phyloP scores from a whole-genome alignment of 2,113 vertebrate species.

The Aleadryas rufinucha region DNA sequence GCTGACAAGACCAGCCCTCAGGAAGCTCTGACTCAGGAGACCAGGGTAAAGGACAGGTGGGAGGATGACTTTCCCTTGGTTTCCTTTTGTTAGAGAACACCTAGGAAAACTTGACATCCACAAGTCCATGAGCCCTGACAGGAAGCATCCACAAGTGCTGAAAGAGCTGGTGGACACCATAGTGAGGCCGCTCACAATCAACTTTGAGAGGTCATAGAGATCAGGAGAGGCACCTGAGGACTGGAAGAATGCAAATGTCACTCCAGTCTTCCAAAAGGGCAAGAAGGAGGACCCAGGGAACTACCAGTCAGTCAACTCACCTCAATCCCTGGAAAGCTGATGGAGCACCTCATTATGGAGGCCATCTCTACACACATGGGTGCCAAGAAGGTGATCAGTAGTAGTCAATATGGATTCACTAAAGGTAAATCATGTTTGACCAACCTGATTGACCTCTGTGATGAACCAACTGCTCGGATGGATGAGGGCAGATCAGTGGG shows the following conservation, averaged over 20 bases:
- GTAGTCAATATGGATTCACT: not conserved
- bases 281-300: not conserved
- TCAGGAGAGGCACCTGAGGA: not conserved
- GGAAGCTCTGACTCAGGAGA: not conserved
- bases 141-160: not conserved
- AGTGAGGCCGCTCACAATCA: rapidly evolving
- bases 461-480: not conserved
- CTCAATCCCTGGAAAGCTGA: not conserved
- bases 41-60: not conserved
- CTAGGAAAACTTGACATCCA: not conserved
- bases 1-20: not conserved
- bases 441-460: not conserved
- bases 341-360: not conserved
- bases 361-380: not conserved
- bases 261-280: not conserved
- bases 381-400: not conserved
- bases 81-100: not conserved
- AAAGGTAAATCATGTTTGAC: not conserved
- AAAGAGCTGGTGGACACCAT: rapidly evolving
- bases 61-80: not conserved
- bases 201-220: not conserved
- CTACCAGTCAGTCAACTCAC: not conserved
- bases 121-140: not conserved
- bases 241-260: not conserved
- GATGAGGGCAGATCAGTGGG: not conserved